phyloP scores from a whole-genome alignment of 2,113 vertebrate species.

The Rhinolophus ferrumequinum region DNA sequence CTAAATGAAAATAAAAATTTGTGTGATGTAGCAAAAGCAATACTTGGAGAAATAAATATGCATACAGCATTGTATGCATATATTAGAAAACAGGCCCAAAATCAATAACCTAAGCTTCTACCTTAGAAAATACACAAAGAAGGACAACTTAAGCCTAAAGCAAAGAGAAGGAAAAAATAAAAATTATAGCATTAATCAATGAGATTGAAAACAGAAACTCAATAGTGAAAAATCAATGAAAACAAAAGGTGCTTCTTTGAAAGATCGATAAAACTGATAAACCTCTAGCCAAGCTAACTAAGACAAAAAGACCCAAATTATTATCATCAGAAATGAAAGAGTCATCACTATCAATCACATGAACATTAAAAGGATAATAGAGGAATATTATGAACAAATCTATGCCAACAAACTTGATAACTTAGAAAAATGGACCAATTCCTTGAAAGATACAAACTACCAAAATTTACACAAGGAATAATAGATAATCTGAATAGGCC shows the following conservation, averaged over 20 bases:
- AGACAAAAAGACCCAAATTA: slow-evolving; percentile 1
- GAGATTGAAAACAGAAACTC: slow-evolving; percentile 12
- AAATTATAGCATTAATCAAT: slow-evolving; percentile 13
- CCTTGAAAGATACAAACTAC: slow-evolving; percentile 18
- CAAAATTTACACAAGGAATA: slow-evolving; percentile 1
- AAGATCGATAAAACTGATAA: not conserved
- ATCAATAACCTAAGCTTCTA: not conserved
- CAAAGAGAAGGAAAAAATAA: not conserved
- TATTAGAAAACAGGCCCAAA: not conserved
- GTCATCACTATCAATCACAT: not conserved
- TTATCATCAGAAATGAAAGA: slow-evolving; percentile 22
- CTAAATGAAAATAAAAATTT: slow-evolving; percentile 24
- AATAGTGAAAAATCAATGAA: not conserved
- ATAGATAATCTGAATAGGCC: not conserved
- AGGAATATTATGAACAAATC: not conserved
- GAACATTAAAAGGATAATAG: slow-evolving; percentile 11
- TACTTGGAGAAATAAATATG: not conserved
- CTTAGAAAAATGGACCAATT: slow-evolving; percentile 1
- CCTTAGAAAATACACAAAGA: slow-evolving; percentile 19
- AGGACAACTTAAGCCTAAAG: slow-evolving; percentile 25
- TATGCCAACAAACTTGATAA: not conserved
- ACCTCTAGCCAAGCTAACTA: slow-evolving; percentile 20
- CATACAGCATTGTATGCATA: not conserved
- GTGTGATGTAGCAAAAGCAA: not conserved
- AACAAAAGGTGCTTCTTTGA: not conserved